Evolutionary conservation across 2,797 vertebrate species (phyloP), one percentile per base, ranked within the genome.

Genomic region (Etheostoma nigrum): DNA sequence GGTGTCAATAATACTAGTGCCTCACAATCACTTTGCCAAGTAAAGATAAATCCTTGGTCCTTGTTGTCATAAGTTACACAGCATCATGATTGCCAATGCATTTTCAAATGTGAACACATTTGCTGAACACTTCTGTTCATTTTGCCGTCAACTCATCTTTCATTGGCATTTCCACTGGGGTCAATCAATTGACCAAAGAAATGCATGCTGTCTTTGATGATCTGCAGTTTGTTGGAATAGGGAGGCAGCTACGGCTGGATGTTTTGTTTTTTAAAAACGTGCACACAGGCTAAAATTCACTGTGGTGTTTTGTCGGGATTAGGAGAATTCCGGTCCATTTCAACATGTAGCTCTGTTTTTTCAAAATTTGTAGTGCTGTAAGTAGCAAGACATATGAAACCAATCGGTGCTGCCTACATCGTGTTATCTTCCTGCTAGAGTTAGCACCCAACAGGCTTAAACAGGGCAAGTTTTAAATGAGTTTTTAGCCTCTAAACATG

Each of bases 161-260:
- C 21, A 1, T 30, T 48, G 49, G 6, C 10, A 18, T 67, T 48
- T 58, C 42, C 45, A 51, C 23, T 51, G 30, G 2, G 42, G n/a
- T 44, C 33, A n/a, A 47, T 60, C 21, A 45, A 5, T 67, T 47
- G 6, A 66, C 48, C 63, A 52, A 45, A 64, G 44, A 58, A 47
- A 33, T 40, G 44, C 23, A 64, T 4, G 0, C 44, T 9, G 9
- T n/a, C 4, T 7, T 55, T 66, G 30, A 54, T 21, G 11, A 19
- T 9, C 52, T 40, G 18, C 40, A 64, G 36, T 58, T 63, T 76
- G 51, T 4, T 25, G 30, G 30, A 67, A 59, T 14, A 7, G 6
- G 1, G 2, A 67, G 19, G 42, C 9, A 36, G 33, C 33, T 36
- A 36, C 2, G 33, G 33, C 9, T 36, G 33, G 33, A 36, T 25